Conservation (phyloP, 2,797 vertebrate genomes). For the Novumbra hubbsi region DNA sequence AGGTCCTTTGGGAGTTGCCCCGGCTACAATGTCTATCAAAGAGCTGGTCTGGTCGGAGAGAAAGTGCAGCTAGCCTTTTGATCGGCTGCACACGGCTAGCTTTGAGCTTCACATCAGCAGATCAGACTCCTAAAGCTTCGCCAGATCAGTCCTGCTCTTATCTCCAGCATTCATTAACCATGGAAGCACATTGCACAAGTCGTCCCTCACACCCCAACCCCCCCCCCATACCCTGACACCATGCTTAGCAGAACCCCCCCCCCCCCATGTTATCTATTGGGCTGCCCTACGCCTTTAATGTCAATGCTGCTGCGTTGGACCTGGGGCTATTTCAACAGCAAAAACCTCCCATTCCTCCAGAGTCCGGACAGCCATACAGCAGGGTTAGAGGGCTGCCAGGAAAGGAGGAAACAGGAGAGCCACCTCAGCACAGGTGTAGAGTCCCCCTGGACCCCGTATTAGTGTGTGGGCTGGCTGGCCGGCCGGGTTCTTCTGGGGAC, state of each 20-base stretch:
- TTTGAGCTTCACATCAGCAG: conserved; percentile 15
- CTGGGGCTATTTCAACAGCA: conserved; percentile 17
- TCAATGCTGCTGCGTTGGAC: conserved; percentile 20
- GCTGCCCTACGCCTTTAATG: conserved; percentile 5
- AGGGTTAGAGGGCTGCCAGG: neutral
- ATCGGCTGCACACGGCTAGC: conserved; percentile 8
- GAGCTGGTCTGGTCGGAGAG: neutral
- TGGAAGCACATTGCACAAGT: conserved; percentile 26
- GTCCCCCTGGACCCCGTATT: neutral
- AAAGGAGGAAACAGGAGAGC: neutral
- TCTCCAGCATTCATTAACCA: neutral
- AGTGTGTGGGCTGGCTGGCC: neutral
- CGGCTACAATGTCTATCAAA: neutral
- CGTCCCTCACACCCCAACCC: conserved; percentile 52
- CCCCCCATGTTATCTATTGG: conserved; percentile 11
- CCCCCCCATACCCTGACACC: neutral
- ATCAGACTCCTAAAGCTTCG: conserved; percentile 1
- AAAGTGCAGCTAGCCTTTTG: neutral
- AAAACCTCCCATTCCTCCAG: conserved; percentile 10
- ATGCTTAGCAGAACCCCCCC: neutral
- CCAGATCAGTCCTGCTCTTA: neutral
- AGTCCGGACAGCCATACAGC: neutral
- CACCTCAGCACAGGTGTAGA: neutral
- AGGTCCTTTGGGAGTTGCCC: neutral
- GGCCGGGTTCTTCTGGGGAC: neutral